A percentile compares a stretch with the other conserved stretches of the same genome.
Evolutionary conservation across 2,888 invertebrate genomes (phyloP).

Genomic region (Hyles lineata): DNA sequence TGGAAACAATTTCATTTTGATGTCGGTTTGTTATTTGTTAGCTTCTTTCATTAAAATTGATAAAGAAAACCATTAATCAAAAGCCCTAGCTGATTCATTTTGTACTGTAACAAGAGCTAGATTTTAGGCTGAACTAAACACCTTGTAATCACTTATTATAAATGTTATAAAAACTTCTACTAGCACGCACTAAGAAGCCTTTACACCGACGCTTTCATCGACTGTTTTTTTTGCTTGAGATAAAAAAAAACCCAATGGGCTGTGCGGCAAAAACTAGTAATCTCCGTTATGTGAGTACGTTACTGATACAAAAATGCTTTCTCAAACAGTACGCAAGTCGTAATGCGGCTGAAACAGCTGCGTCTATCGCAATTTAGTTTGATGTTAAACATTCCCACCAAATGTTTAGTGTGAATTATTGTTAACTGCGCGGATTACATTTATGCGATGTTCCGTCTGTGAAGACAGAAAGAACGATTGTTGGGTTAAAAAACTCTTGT

Average conservation of each 20-base stretch:
- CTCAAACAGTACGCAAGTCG: slow-evolving; percentile 18
- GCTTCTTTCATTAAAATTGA: no score
- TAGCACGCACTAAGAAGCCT: not conserved
- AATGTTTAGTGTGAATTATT: slow-evolving; percentile 37
- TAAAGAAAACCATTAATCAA: not conserved
- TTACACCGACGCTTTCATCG: not conserved
- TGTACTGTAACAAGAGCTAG: not conserved
- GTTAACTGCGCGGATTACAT: slow-evolving; percentile 29
- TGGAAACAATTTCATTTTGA: not conserved
- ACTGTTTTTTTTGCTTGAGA: not conserved
- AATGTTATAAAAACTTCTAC: not conserved
- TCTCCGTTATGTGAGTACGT: slow-evolving; percentile 9
- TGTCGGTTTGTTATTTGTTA: no score
- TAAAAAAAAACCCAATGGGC: not conserved
- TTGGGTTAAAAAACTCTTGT: slow-evolving; percentile 25
- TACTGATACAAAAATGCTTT: slow-evolving; percentile 17
- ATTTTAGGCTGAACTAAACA: not conserved
- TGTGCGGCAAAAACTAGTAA: not conserved
- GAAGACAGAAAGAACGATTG: slow-evolving; percentile 22
- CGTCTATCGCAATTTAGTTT: slow-evolving; percentile 47
- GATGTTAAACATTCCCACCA: slow-evolving; percentile 40
- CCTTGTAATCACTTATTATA: not conserved
- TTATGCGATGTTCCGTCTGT: slow-evolving; percentile 26
- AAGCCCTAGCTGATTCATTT: not conserved
- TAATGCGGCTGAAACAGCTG: slow-evolving; percentile 46